A percentile compares a stretch with the other conserved stretches of the same genome.
phyloP scores from a whole-genome alignment of 2,888 invertebrate genomes.

The Dioctria linearis region DNA sequence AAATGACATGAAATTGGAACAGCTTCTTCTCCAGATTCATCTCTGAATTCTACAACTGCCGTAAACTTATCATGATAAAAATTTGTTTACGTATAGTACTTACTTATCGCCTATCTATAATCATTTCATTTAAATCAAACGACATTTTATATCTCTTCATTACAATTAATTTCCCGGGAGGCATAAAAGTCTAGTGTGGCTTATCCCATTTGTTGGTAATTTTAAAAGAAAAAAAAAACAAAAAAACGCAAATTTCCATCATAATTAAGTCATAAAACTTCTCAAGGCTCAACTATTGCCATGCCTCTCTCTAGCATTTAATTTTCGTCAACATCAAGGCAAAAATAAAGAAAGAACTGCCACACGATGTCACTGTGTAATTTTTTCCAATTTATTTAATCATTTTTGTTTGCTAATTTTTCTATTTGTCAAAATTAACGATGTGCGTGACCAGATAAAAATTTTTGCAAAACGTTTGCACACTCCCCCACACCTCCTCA shows the following conservation, averaged over 20 bases:
- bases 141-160: too few relatives aligned
- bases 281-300: background rate
- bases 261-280: slow-evolving; percentile 33
- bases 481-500: background rate
- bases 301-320: background rate
- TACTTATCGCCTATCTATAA: too few relatives aligned
- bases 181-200: too few relatives aligned
- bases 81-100: too few relatives aligned
- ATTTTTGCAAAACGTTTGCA: background rate
- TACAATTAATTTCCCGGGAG: too few relatives aligned
- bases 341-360: background rate
- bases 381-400: slow-evolving; percentile 31
- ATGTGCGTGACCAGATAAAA: slow-evolving; percentile 18
- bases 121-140: too few relatives aligned
- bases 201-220: too few relatives aligned
- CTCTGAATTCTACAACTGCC: too few relatives aligned
- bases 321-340: background rate
- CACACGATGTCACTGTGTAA: background rate
- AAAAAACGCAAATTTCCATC: slow-evolving; percentile 9
- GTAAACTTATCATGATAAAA: too few relatives aligned
- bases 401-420: slow-evolving; percentile 36
- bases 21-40: too few relatives aligned
- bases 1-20: too few relatives aligned
- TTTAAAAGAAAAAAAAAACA: background rate
- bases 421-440: slow-evolving; percentile 39